Conservation (phyloP, 2,888 invertebrate species). For the Rotaria sp. region DNA sequence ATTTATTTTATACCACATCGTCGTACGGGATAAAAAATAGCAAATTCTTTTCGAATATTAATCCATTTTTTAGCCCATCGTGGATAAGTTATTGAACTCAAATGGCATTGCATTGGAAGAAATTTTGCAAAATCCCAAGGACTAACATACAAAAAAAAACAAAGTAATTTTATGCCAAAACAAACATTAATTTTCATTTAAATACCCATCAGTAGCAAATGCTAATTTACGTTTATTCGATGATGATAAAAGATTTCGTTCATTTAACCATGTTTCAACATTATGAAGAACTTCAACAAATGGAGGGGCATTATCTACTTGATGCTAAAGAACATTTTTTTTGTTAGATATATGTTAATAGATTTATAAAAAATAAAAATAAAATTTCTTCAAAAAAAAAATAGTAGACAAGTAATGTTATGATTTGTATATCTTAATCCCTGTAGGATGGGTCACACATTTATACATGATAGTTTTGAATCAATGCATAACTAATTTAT, state of each 20-base stretch:
- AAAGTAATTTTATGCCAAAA: background rate
- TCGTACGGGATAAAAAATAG: slow-evolving; percentile 55
- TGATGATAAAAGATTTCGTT: slow-evolving; percentile 52
- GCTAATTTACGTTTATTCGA: slow-evolving; percentile 54
- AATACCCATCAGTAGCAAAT: slow-evolving; percentile 60
- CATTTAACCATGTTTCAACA: slow-evolving; percentile 58
- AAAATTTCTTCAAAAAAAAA: no score
- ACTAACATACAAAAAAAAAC: slow-evolving; percentile 45
- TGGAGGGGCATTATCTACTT: slow-evolving; percentile 58
- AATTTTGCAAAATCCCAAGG: slow-evolving; percentile 62
- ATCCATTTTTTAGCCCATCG: slow-evolving; percentile 58
- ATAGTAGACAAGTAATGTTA: no score
- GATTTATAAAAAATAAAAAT: no score
- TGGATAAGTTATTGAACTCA: slow-evolving; percentile 51
- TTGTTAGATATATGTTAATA: no score
- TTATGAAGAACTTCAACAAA: slow-evolving; percentile 58
- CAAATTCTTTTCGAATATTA: slow-evolving; percentile 59
- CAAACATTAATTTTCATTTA: no score
- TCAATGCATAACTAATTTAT: no score
- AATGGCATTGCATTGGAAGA: slow-evolving; percentile 59
- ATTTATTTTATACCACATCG: slow-evolving; percentile 41
- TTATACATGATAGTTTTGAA: no score
- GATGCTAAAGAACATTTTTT: no score
- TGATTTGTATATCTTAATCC: no score
- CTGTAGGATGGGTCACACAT: no score